These are phyloP conservation scores for Sarcophaga variegata DNA, from an alignment of 2,888 invertebrate genomes.

Conservation along the genomic window DNA sequence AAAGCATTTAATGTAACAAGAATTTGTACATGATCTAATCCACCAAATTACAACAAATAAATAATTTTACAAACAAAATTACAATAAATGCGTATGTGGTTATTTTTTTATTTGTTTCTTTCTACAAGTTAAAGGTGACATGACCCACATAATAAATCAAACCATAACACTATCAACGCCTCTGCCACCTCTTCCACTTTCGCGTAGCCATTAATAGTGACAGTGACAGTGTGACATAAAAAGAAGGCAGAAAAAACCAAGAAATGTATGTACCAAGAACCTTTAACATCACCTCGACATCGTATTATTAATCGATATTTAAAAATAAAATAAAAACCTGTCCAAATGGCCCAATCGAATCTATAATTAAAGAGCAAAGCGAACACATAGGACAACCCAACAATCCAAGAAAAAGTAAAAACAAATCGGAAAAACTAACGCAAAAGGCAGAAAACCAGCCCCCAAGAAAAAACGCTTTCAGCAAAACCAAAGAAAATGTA, in stretches of 20 bases:
- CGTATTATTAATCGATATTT: conserved; percentile 55
- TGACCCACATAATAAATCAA: conserved; percentile 46
- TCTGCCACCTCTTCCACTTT: conserved; percentile 8
- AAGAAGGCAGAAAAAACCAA: background rate
- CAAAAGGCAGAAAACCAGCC: background rate
- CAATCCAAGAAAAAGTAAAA: background rate
- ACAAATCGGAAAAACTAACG: conserved; percentile 4
- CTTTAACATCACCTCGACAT: background rate
- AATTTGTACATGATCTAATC: conserved; percentile 30
- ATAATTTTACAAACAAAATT: background rate
- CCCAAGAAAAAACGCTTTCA: background rate
- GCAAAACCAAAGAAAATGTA: conserved; percentile 9
- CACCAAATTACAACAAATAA: background rate
- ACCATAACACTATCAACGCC: conserved; percentile 40
- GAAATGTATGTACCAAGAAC: conserved; percentile 11
- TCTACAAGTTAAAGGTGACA: conserved; percentile 6
- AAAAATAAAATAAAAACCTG: conserved; percentile 37
- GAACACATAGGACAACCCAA: background rate
- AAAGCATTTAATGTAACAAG: conserved; percentile 55
- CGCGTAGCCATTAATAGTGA: background rate
- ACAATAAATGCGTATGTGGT: background rate
- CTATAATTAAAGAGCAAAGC: too few relatives aligned
- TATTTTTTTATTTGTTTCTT: conserved; percentile 1
- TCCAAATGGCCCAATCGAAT: too few relatives aligned
- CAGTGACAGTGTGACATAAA: conserved; percentile 15